These are phyloP conservation scores for Caenorhabditis doughertyi DNA, from an alignment of 2,888 invertebrate species.

Conservation along the genomic window DNA sequence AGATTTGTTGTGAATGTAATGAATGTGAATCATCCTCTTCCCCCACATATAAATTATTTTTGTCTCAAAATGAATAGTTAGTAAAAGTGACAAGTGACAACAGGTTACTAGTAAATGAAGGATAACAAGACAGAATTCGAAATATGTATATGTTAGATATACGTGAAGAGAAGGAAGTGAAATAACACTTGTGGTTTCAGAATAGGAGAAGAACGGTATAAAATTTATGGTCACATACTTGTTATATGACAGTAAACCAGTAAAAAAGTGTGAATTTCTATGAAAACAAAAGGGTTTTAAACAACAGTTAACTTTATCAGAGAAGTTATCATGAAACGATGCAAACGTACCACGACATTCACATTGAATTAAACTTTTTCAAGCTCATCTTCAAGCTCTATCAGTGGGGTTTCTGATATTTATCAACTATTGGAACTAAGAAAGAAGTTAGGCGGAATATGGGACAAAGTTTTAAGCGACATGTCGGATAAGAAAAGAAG, in stretches of 20 bases:
- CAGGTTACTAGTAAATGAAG: background rate
- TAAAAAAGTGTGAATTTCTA: background rate
- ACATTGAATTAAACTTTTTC: too few species aligned
- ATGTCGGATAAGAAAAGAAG: constrained; percentile 30
- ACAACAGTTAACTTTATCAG: too few species aligned
- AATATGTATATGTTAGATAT: background rate
- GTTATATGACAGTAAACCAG: background rate
- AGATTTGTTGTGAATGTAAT: constrained; percentile 33
- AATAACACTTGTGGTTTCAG: constrained; percentile 5
- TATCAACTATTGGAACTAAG: too few species aligned
- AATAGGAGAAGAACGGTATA: constrained; percentile 3
- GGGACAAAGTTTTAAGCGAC: constrained; percentile 8
- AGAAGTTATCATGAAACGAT: too few species aligned
- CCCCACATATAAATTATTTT: background rate
- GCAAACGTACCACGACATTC: too few species aligned
- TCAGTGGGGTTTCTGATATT: too few species aligned
- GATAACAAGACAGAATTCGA: background rate
- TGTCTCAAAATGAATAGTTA: background rate
- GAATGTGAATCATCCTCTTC: constrained; percentile 48
- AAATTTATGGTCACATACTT: constrained; percentile 8
- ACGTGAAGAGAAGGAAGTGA: background rate
- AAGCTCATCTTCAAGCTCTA: too few species aligned
- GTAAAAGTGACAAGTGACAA: background rate
- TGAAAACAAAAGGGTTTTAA: too few species aligned
- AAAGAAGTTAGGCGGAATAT: constrained; percentile 27